Evolutionary conservation across 2,797 vertebrate genomes (phyloP), one percentile per base, ranked within the genome.

Genomic region (Taeniopygia guttata): DNA sequence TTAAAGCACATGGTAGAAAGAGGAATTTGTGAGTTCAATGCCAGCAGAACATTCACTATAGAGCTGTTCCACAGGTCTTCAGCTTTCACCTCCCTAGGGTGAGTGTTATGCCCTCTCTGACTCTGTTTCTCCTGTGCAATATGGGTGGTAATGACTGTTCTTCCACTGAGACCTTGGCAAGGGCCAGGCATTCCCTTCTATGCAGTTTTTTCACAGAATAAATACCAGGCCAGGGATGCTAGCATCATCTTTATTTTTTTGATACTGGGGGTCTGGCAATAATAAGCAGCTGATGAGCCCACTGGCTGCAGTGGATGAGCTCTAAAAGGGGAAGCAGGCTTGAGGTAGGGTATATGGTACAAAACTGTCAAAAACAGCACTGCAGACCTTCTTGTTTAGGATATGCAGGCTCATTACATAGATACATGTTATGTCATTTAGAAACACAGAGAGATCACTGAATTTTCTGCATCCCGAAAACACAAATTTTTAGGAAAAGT

Each of bases 311-410:
- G 10, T 2, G 21, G n/a, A 36, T 0, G 0, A 83, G n/a, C 15
- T 58, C 46, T 38, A 11, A 69, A 79, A 34, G 10, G 26, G 20
- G 19, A 87, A 30, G 26, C 13, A 46, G 15, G 20, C 20, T 79
- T 58, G 55, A 42, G 40, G 19, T 3, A 36, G 38, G 15, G 8
- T 32, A 11, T 1, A 1, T 45, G 38, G 9, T 0, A 4, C 7
- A 48, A 66, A 55, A 54, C 32, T 29, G 17, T 29, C 45, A 34
- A 49, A 77, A 32, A 23, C 73, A 66, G 60, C 13, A 10, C 34
- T 43, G 54, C 36, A 60, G 29, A 29, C 11, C 6, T 13, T 60
- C 17, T 43, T 5, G 2, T 36, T 62, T 69, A 68, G 55, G 62
- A 40, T 36, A 10, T 1, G 1, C 19, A 32, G 32, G 15, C 20